Evolutionary conservation across 2,888 invertebrate species (phyloP), one percentile per base, ranked within the genome.

Genomic region (Campopleginae sp.): DNA sequence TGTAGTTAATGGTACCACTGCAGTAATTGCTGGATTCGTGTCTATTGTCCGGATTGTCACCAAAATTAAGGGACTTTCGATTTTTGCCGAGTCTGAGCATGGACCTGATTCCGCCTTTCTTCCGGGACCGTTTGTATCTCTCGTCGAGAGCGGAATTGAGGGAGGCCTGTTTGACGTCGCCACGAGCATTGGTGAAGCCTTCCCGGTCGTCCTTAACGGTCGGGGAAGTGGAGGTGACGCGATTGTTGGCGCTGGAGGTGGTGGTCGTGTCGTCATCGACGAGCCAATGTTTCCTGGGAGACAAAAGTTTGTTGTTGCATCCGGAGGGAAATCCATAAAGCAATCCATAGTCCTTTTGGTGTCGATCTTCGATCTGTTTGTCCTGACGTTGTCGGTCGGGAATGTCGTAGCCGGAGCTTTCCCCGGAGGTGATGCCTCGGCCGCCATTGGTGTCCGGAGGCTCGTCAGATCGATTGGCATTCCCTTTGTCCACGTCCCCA

Each of bases 261-360:
- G 31, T 19, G 27, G 87, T 88, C 8, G 89, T 94, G 71, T 95
- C 96, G 89, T 97, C 97, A 91, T 97, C 97, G 19, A 97, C 95
- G 83, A 97, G 93, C 97, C 97, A 97, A 92, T 97, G 97, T 92
- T 97, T 97, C 87, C 96, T 95, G 23, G 97, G 97, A 94, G 95
- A 94, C 94, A 90, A 75, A 88, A 90, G 90, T 79, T 93, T 93
- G 80, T 92, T 92, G 72, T 93, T 93, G 68, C 92, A 91, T 17
- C 92, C 92, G 44, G 58, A 12, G 27, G 93, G 91, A 82, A 94
- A 92, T n/a, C 93, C 93, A 75, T 92, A 92, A 75, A 91, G 77
- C 38, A 38, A 10, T 38, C 38, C 38, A 79, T 93, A 94, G 70
- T 93, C 93, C 0, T 92, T 87, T 74, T 90, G 89, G 77, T 89